phyloP scores from a whole-genome alignment of 2,113 vertebrate species.

The Pollachius pollachius region DNA sequence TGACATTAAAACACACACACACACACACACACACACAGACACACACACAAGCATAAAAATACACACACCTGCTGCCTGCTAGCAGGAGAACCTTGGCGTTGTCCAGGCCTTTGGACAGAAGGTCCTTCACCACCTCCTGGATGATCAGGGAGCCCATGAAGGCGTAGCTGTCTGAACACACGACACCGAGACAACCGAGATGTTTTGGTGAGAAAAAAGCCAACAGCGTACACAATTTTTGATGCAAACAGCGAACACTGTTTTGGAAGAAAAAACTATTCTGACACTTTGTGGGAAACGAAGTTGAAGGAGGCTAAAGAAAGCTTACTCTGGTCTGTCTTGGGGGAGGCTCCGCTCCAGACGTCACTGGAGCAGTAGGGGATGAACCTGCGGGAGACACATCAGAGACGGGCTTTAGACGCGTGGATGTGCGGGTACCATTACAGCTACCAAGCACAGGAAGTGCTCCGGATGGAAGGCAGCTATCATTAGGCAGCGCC shows the following conservation, averaged over 20 bases:
- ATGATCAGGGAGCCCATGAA: slow-evolving; percentile 98
- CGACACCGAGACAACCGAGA: slow-evolving; percentile 12
- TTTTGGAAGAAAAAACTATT: no score
- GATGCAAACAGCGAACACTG: neutral
- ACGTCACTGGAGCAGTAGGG: slow-evolving; percentile 98
- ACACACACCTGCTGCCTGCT: slow-evolving; percentile 91
- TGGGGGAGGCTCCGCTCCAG: slow-evolving; percentile 91
- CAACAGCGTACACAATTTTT: neutral
- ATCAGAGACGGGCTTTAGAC: neutral
- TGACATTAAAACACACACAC: no score
- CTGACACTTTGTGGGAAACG: no score
- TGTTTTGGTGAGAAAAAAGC: neutral
- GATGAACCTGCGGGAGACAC: slow-evolving; percentile 80
- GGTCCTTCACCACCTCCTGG: slow-evolving; percentile 90
- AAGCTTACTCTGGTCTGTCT: slow-evolving; percentile 88
- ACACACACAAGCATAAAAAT: neutral
- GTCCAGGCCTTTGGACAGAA: slow-evolving; percentile 86
- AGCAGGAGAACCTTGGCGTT: slow-evolving; percentile 90
- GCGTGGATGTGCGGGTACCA: neutral
- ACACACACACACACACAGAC: neutral
- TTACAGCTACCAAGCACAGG: neutral
- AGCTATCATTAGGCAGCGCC: neutral
- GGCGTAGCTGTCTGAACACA: slow-evolving; percentile 81
- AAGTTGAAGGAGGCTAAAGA: no score
- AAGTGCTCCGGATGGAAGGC: slow-evolving; percentile 6